A percentile compares a stretch with the other conserved stretches of the same genome.
Conservation (phyloP, 2,888 invertebrate species). For the Leptinotarsa rubiginosa region DNA sequence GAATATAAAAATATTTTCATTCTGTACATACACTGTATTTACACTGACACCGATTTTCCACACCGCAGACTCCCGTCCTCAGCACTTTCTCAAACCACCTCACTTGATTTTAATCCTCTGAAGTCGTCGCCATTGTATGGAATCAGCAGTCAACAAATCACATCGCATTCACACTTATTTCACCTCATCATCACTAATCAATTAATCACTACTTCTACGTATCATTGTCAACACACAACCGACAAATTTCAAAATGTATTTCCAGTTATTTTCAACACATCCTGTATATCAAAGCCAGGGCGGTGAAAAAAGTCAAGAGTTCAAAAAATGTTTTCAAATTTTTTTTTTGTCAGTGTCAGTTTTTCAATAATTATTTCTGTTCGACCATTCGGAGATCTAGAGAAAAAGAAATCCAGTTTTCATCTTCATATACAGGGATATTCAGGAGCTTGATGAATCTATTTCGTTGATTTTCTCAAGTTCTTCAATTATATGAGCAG, state of each 20-base stretch:
- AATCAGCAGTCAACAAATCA: slow-evolving; percentile 44
- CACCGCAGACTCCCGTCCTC: slow-evolving; percentile 65
- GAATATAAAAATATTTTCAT: slow-evolving; percentile 14
- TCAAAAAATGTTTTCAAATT: not conserved
- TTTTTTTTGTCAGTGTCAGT: not conserved
- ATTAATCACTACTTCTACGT: not conserved
- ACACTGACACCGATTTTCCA: slow-evolving; percentile 65
- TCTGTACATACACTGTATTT: slow-evolving; percentile 60
- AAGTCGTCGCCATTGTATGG: slow-evolving; percentile 51
- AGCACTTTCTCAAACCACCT: slow-evolving; percentile 67
- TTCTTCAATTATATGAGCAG: no score
- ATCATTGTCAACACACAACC: slow-evolving; percentile 9
- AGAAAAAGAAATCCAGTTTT: no score
- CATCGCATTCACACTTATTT: slow-evolving; percentile 41
- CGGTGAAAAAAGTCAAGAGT: slow-evolving; percentile 22
- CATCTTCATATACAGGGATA: no score
- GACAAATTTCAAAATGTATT: slow-evolving; percentile 3
- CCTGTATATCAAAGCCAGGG: slow-evolving; percentile 12
- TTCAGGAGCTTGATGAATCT: no score
- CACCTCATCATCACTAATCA: not conserved
- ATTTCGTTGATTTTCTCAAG: no score
- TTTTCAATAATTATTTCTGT: no score
- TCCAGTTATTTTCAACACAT: slow-evolving; percentile 14
- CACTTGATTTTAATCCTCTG: slow-evolving; percentile 66
- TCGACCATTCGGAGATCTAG: no score